Evolutionary conservation across 1,140 invertebrate genomes (phyloP).

Genomic region (Apis cerana): DNA sequence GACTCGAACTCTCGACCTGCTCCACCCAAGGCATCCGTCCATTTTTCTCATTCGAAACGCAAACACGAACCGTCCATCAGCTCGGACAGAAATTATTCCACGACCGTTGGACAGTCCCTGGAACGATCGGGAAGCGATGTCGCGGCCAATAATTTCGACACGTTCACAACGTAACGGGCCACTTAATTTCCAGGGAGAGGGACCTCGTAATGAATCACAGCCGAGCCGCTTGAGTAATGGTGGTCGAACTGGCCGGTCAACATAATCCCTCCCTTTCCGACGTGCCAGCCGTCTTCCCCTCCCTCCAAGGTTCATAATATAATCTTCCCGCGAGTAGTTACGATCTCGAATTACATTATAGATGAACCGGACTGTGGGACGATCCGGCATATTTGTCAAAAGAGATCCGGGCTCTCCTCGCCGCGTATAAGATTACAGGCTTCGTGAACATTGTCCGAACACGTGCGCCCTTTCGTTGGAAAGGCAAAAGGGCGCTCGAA

Average conservation of each 20-base stretch:
- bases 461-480: conserved; percentile 43
- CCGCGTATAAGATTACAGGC: conserved; percentile 53
- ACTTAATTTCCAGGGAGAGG: conserved; percentile 52
- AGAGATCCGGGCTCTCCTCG: conserved; percentile 53
- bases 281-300: conserved; percentile 42
- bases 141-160: conserved; percentile 28
- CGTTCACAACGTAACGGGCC: conserved; percentile 43
- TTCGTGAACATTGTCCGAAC: conserved; percentile 48
- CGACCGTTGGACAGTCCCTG: not conserved
- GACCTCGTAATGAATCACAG: conserved; percentile 60
- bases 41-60: conserved; percentile 1
- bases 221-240: conserved; percentile 53
- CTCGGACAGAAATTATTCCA: not conserved
- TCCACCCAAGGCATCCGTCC: too few relatives aligned
- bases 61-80: not conserved
- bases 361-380: conserved; percentile 60
- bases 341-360: conserved; percentile 68
- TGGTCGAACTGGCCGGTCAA: conserved; percentile 1
- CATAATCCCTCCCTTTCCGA: conserved; percentile 32
- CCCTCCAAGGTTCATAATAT: conserved; percentile 40
- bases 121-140: not conserved
- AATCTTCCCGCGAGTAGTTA: conserved; percentile 64
- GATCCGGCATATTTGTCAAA: conserved; percentile 65
- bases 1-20: too few relatives aligned
- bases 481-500: too few relatives aligned